phyloP scores from a whole-genome alignment of 2,113 vertebrate species.

The Rhineura floridana region DNA sequence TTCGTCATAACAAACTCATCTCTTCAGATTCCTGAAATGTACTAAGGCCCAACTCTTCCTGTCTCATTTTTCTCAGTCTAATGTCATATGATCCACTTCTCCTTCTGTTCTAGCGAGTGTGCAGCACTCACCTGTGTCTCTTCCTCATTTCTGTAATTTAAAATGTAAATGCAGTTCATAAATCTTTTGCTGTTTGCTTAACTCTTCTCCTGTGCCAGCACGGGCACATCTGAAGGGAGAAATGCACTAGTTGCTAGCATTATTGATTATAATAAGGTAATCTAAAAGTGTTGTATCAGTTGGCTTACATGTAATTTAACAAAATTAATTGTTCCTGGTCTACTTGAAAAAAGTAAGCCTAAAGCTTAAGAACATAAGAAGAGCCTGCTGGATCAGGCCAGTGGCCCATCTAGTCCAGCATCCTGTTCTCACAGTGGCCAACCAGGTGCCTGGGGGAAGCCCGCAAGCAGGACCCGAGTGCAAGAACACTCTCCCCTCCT shows the following conservation, averaged over 20 bases:
- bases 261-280: background rate
- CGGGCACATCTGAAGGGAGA: background rate
- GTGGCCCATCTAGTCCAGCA: too few relatives aligned
- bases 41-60: too few relatives aligned
- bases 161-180: background rate
- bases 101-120: background rate
- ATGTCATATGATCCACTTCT: background rate
- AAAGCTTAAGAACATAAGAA: too few relatives aligned
- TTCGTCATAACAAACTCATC: too few relatives aligned
- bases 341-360: background rate
- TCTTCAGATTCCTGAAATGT: background rate
- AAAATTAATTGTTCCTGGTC: background rate
- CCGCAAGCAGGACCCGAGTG: too few relatives aligned
- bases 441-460: too few relatives aligned
- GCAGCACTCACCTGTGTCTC: background rate
- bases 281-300: background rate
- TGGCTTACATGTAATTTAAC: background rate
- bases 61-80: background rate
- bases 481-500: too few relatives aligned
- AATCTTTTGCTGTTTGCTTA: background rate
- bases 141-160: background rate
- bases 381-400: too few relatives aligned
- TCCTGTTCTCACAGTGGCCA: too few relatives aligned
- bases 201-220: background rate
- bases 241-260: background rate